Percentiles rank a stretch among this genome's conserved stretches.
Evolutionary conservation across 2,113 vertebrate species (phyloP).

Genomic region (Mobula birostris): DNA sequence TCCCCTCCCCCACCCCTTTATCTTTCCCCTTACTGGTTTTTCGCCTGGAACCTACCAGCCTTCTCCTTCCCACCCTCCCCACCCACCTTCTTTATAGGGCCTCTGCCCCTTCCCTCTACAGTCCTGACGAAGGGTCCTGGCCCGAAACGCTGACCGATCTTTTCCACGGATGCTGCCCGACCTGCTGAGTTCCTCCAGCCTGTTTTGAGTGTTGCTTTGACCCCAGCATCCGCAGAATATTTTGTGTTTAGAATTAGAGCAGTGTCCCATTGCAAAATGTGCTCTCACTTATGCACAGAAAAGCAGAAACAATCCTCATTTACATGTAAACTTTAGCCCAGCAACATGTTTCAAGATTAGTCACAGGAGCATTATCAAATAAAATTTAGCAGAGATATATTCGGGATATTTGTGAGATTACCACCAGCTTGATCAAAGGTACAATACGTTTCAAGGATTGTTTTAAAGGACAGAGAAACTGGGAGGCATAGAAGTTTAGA

Average conservation of each 20-base stretch:
- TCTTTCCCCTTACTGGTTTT: too few relatives aligned
- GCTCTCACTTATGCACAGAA: background rate
- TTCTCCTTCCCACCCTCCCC: too few relatives aligned
- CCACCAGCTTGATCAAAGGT: background rate
- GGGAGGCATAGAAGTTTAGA: background rate
- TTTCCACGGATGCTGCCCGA: too few relatives aligned
- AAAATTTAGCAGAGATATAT: background rate
- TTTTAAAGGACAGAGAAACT: background rate
- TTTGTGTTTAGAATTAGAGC: background rate
- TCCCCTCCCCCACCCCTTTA: too few relatives aligned
- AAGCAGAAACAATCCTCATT: background rate
- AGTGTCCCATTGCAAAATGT: background rate
- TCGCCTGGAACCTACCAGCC: too few relatives aligned
- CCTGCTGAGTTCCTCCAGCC: too few relatives aligned
- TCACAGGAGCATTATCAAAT: background rate
- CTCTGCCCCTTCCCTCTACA: too few relatives aligned
- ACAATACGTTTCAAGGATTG: background rate
- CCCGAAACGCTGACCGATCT: too few relatives aligned
- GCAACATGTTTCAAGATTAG: background rate
- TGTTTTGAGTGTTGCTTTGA: too few relatives aligned
- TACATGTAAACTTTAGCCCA: background rate
- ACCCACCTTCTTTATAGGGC: too few relatives aligned
- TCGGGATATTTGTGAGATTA: background rate
- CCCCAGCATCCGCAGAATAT: too few relatives aligned
- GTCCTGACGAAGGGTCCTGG: too few relatives aligned